Evolutionary conservation across 2,797 vertebrate genomes (phyloP).

Genomic region (Taeniopygia guttata): DNA sequence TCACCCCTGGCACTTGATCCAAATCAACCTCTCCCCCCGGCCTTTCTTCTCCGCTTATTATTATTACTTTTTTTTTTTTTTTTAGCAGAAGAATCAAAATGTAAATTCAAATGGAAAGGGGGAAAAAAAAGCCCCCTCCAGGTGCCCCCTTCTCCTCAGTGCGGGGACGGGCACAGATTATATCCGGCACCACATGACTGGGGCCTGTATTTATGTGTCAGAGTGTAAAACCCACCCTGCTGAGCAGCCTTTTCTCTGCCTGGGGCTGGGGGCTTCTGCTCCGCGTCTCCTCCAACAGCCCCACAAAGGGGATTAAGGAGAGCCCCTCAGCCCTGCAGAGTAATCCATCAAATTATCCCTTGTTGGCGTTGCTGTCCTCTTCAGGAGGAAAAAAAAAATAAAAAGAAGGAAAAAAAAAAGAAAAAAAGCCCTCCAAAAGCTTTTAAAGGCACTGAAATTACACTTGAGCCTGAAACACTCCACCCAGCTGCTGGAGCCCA

Average conservation of each 20-base stretch:
- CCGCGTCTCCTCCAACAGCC: slow-evolving; percentile 63
- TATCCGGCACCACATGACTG: slow-evolving; percentile 46
- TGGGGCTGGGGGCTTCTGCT: slow-evolving; percentile 73
- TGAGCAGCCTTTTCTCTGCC: slow-evolving; percentile 77
- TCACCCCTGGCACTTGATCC: background rate
- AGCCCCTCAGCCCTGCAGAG: slow-evolving; percentile 72
- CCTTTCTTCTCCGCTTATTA: background rate
- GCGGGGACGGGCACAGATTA: slow-evolving; percentile 42
- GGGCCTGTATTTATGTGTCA: slow-evolving; percentile 70
- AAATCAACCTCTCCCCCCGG: background rate
- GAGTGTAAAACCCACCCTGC: slow-evolving; percentile 65
- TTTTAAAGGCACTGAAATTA: slow-evolving; percentile 69
- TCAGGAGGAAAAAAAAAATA: background rate
- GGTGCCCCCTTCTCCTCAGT: slow-evolving; percentile 28
- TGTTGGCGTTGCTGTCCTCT: slow-evolving; percentile 69
- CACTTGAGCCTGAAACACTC: slow-evolving; percentile 68
- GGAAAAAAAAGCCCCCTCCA: slow-evolving; percentile 7
- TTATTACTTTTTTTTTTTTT: background rate
- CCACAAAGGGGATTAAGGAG: slow-evolving; percentile 82
- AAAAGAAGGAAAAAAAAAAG: too few relatives aligned
- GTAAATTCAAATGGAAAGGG: slow-evolving; percentile 43
- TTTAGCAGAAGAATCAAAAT: slow-evolving; percentile 54
- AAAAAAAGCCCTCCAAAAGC: background rate
- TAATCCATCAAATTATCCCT: slow-evolving; percentile 81
- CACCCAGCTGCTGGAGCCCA: slow-evolving; percentile 52